Conservation (phyloP, 1,140 invertebrate species). For the Campoletis sonorensis region DNA sequence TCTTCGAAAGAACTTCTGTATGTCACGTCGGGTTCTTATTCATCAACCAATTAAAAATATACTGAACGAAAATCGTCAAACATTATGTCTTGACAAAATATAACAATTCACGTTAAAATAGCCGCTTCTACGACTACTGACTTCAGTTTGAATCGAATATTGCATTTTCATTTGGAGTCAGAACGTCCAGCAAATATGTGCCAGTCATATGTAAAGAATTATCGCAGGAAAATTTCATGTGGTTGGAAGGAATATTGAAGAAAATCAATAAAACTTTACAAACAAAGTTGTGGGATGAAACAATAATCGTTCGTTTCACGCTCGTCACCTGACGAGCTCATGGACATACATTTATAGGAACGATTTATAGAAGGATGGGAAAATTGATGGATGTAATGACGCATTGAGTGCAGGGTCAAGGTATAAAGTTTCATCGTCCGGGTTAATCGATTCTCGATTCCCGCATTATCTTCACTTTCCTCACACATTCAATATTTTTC, state of each 20-base stretch:
- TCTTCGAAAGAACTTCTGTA: too few relatives aligned
- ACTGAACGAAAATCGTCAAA: too few relatives aligned
- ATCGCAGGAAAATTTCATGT: too few relatives aligned
- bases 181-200: too few relatives aligned
- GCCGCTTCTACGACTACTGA: too few relatives aligned
- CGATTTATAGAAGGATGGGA: conserved; percentile 42
- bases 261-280: conserved; percentile 48
- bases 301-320: conserved; percentile 53
- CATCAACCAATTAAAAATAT: too few relatives aligned
- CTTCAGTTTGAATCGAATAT: too few relatives aligned
- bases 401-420: conserved; percentile 32
- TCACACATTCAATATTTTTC: conserved; percentile 3
- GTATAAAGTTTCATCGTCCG: conserved; percentile 30
- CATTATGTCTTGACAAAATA: too few relatives aligned
- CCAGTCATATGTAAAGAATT: too few relatives aligned
- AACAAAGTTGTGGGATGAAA: conserved; percentile 44
- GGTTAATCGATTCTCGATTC: background rate
- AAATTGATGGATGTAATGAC: background rate
- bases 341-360: conserved; percentile 1
- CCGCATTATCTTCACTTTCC: background rate
- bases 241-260: background rate
- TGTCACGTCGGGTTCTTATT: too few relatives aligned
- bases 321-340: conserved; percentile 51
- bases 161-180: too few relatives aligned
- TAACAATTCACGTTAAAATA: too few relatives aligned